Conservation (phyloP, 2,888 invertebrate genomes). For the Plutella xylostella region DNA sequence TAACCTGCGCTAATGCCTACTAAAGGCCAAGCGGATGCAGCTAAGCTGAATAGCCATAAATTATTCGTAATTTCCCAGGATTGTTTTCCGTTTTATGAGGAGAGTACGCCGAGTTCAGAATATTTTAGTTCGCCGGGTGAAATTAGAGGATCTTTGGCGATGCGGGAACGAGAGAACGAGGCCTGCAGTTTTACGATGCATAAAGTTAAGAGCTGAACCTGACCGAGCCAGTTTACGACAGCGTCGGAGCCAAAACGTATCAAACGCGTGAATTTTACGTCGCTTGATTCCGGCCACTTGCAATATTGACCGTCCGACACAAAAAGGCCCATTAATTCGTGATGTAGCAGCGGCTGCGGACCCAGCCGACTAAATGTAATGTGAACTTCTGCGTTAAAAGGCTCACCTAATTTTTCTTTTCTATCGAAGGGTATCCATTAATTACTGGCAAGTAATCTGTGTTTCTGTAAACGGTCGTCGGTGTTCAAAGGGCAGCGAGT, state of each 20-base stretch:
- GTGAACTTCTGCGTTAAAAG: background rate
- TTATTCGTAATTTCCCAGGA: background rate
- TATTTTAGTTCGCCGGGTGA: background rate
- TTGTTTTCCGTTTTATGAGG: background rate
- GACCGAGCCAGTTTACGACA: conserved; percentile 29
- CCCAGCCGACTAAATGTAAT: background rate
- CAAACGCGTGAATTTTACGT: conserved; percentile 16
- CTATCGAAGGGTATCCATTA: background rate
- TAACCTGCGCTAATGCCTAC: background rate
- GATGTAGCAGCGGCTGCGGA: conserved; percentile 10
- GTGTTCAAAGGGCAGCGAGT: conserved; percentile 49
- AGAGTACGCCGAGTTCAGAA: background rate
- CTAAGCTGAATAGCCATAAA: background rate
- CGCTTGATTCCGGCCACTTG: conserved; percentile 21
- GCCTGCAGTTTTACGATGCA: conserved; percentile 40
- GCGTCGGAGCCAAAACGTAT: conserved; percentile 23
- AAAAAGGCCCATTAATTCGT: conserved; percentile 7
- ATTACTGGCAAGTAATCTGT: conserved; percentile 15
- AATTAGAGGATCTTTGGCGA: background rate
- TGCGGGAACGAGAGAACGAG: background rate
- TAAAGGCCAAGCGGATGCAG: background rate
- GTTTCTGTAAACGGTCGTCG: conserved; percentile 35
- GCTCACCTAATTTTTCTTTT: background rate
- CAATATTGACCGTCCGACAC: too few species aligned
- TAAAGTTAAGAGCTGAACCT: conserved; percentile 34